phyloP scores from a whole-genome alignment of 2,888 invertebrate genomes.

The Xanthostigma xanthostigma region DNA sequence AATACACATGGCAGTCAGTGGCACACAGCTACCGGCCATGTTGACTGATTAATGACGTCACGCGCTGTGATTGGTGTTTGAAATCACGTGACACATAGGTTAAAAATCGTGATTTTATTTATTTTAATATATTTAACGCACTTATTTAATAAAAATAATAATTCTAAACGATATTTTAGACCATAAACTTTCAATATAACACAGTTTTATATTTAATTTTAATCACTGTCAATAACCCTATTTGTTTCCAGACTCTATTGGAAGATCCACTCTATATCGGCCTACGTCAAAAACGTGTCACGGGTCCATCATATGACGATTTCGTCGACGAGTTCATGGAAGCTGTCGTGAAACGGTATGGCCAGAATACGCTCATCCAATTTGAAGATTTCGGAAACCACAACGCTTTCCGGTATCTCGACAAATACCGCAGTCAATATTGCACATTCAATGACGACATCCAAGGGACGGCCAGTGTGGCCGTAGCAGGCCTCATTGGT shows the following conservation, averaged over 20 bases:
- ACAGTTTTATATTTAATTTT: too few species aligned
- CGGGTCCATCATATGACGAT: slow-evolving; percentile 78
- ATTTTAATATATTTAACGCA: too few species aligned
- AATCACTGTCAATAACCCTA: too few species aligned
- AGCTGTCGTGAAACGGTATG: slow-evolving; percentile 74
- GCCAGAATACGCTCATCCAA: slow-evolving; percentile 70
- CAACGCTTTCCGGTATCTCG: slow-evolving; percentile 90
- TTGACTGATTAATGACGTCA: too few species aligned
- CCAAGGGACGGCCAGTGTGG: slow-evolving; percentile 93
- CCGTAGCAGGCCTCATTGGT: slow-evolving; percentile 82
- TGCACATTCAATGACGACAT: slow-evolving; percentile 99
- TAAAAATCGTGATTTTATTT: too few species aligned
- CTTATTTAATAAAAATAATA: too few species aligned
- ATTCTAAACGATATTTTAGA: too few species aligned
- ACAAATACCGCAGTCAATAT: slow-evolving; percentile 78
- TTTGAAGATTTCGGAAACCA: slow-evolving; percentile 91
- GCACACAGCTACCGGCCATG: too few species aligned
- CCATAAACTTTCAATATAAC: too few species aligned
- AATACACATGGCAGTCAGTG: too few species aligned
- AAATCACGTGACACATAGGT: too few species aligned
- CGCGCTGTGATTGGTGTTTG: too few species aligned
- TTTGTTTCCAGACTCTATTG: slow-evolving; percentile 48
- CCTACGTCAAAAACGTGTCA: slow-evolving; percentile 66
- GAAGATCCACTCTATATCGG: slow-evolving; percentile 94
- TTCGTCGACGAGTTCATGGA: slow-evolving; percentile 97